Evolutionary conservation across 2,113 vertebrate genomes (phyloP), one percentile per base, ranked within the genome.

Genomic region (Hydrolagus affinis): DNA sequence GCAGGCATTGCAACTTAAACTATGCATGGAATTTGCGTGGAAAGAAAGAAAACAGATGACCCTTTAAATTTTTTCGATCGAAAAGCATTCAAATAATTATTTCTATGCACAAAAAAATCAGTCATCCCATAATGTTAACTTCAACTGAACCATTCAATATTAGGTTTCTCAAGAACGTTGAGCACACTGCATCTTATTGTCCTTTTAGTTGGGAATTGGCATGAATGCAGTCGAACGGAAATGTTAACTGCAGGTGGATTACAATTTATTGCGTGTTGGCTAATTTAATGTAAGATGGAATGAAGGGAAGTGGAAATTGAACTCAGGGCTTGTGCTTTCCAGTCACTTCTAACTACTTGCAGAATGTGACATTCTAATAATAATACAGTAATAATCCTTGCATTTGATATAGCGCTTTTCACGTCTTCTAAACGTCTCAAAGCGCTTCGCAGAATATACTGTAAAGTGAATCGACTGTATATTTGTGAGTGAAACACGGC

Each of bases 281-380:
- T n/a, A 80, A 17, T 62, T 64, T 80, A 60, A 80, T 8, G 7
- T 80, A n/a, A 80, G n/a, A 80, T 64, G 60, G 76, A 80, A 11
- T 8, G 25, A 28, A 64, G 8, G n/a, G n/a, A 25, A 64, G 44
- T 74, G 19, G 72, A 74, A 44, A 30, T 32, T 44, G 72, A 74
- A 80, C 59, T 78, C 76, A 78, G 57, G 17, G n/a, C 19, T 14
- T 28, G 57, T 62, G 14, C 2, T 8, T 14, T 78, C 57, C 59
- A 62, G 76, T 28, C n/a, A 62, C 28, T 78, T 78, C 62, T 4
- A 64, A 78, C 59, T 62, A 21, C 6, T 23, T 59, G 28, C 28
- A 25, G 59, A n/a, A 59, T 25, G 62, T 62, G 12, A 21, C 28
- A 60, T n/a, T n/a, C n/a, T n/a, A n/a, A n/a, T n/a, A n/a, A n/a